Evolutionary conservation across 2,797 vertebrate species (phyloP), one percentile per base, ranked within the genome.

Genomic region (Clarias fuscus): DNA sequence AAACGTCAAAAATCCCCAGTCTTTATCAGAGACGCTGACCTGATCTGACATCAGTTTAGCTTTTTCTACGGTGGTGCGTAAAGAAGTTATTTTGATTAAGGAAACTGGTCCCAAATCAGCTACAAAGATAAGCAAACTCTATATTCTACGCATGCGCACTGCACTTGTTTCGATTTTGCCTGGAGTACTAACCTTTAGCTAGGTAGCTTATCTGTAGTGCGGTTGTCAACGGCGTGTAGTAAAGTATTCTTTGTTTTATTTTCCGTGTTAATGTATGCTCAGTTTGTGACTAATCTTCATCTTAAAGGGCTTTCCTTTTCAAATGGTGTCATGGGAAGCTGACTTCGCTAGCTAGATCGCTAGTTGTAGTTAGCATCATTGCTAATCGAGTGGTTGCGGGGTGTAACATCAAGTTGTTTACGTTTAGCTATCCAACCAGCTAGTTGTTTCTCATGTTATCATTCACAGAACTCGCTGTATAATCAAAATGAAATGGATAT

Each of bases 381-480:
- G 85, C 85, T 88, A 83, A 82, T 71, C 37, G 61, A 70, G 48
- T 75, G 82, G 20, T 64, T 65, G 56, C 73, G 81, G 82, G 83
- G 72, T 72, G 79, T 79, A 61, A 72, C 68, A 65, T 80, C 84
- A 64, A 86, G 27, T 86, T 90, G 87, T 90, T 90, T 90, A 90
- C 88, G 86, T 83, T 7, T 80, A 71, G 88, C 73, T 88, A 70
- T 84, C 79, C 43, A 14, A 30, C 17, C 43, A 75, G 64, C 84
- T 72, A 33, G 70, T 56, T 82, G 48, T 84, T 79, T 72, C 33
- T 20, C 22, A 40, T 59, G 30, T n/a, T 71, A 53, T 18, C 37
- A 11, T 71, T 67, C 17, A 14, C 58, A 67, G 20, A 20, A 18
- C 40, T 53, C 27, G 7, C 3, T 61, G 71, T 15, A 14, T 75